These are phyloP conservation scores for Meloidogyne floridensis DNA, from an alignment of 1,140 invertebrate genomes.

Conservation along the genomic window DNA sequence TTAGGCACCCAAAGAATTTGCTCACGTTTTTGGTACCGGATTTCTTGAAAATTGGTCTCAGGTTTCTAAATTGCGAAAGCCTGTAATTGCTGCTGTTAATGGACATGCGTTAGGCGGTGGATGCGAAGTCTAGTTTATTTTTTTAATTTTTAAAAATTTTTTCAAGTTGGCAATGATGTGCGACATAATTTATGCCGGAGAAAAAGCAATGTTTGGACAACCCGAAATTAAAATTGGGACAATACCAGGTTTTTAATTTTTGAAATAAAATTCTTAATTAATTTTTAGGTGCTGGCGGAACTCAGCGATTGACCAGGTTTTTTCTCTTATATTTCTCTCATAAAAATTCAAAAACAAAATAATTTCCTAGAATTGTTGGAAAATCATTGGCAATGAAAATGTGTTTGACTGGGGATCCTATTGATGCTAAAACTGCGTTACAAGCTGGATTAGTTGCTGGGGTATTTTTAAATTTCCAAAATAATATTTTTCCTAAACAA, in stretches of 20 bases:
- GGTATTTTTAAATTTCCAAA: slow-evolving; percentile 4
- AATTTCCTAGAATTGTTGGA: slow-evolving; percentile 74
- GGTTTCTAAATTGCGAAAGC: slow-evolving; percentile 79
- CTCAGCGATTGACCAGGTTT: slow-evolving; percentile 80
- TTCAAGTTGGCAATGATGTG: slow-evolving; percentile 89
- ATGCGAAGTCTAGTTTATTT: slow-evolving; percentile 74
- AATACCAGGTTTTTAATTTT: slow-evolving; percentile 74
- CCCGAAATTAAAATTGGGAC: slow-evolving; percentile 95
- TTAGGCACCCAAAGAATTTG: slow-evolving; percentile 73
- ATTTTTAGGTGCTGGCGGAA: slow-evolving; percentile 80
- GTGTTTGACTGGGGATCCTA: slow-evolving; percentile 85
- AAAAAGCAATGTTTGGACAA: slow-evolving; percentile 95
- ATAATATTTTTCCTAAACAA: background rate
- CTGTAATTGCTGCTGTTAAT: slow-evolving; percentile 97
- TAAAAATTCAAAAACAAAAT: background rate
- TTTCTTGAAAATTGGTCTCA: slow-evolving; percentile 83
- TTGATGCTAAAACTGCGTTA: slow-evolving; percentile 87
- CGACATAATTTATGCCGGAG: slow-evolving; percentile 97
- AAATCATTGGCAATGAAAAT: slow-evolving; percentile 99
- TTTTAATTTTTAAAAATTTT: background rate
- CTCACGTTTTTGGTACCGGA: slow-evolving; percentile 74
- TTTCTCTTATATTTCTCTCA: background rate
- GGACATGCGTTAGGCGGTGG: slow-evolving; percentile 95
- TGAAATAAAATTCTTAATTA: too few relatives aligned
- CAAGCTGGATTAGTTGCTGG: slow-evolving; percentile 73